A percentile compares a stretch with the other conserved stretches of the same genome.
phyloP scores from a whole-genome alignment of 2,797 vertebrate genomes.

The Acestrorhynchus altus region DNA sequence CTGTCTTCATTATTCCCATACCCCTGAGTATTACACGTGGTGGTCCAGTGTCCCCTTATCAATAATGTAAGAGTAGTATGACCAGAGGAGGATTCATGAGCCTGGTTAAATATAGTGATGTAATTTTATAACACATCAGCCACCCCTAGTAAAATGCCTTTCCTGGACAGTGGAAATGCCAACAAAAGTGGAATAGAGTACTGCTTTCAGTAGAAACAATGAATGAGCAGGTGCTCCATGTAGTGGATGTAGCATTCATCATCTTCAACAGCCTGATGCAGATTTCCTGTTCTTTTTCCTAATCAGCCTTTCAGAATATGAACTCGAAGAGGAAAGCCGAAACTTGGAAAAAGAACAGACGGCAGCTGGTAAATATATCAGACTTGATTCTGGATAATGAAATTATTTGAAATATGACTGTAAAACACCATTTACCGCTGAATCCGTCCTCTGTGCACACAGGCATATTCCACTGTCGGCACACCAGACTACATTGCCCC shows the following conservation, averaged over 20 bases:
- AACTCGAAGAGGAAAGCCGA: conserved; percentile 99
- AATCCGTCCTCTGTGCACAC: not conserved
- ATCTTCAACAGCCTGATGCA: not conserved
- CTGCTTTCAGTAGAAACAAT: too few species aligned
- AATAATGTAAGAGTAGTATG: too few species aligned
- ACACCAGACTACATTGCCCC: conserved; percentile 97
- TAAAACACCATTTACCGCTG: not conserved
- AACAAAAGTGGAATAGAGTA: too few species aligned
- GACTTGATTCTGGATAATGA: not conserved
- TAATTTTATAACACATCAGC: too few species aligned
- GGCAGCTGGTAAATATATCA: conserved; percentile 86
- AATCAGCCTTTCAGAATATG: conserved; percentile 97
- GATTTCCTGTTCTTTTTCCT: conserved; percentile 3
- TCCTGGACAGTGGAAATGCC: too few species aligned
- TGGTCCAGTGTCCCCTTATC: too few species aligned
- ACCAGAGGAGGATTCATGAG: too few species aligned
- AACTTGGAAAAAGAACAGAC: conserved; percentile 98
- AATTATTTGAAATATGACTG: not conserved
- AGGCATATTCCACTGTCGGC: conserved; percentile 97
- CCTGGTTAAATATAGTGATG: too few species aligned
- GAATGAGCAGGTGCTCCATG: not conserved
- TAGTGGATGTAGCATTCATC: not conserved
- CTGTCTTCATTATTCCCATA: too few species aligned
- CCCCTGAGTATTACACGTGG: too few species aligned
- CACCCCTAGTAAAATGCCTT: too few species aligned